Base-by-base conservation (phyloP, 2,797 vertebrate species). In the Cercopithecus neglectus region DNA sequence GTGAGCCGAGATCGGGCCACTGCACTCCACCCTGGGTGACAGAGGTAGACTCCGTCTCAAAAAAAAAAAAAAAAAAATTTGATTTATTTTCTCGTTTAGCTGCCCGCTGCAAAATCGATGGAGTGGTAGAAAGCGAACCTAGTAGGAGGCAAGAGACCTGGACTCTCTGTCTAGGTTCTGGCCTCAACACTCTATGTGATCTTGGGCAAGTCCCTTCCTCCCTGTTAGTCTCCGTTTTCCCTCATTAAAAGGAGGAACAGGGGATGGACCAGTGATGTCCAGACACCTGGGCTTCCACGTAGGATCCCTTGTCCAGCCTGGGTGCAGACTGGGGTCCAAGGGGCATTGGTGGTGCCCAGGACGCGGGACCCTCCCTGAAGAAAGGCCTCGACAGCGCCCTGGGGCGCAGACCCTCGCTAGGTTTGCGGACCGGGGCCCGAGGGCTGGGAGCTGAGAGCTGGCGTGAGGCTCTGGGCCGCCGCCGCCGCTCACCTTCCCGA, bases 401-500 rank as follows among this genome's bases (percentile, higher is more conserved):
- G n/a, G 0, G 70, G 55, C 30, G 5, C 53, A 28, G 24, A 39
- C 19, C 48, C 78, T 55, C 8, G 59, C 46, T 24, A 50, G 50
- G n/a, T 24, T 57, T 5, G 16, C n/a, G n/a, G 22, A 2, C 6
- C 3, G 13, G 7, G 44, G 39, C 1, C 12, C 0, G n/a, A 75
- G 28, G 4, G 4, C 48, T 26, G 41, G 33, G n/a, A 24, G 1
- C 7, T 30, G 33, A 76, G 75, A 55, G 8, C 28, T 10, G 17
- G 83, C 61, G 30, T 26, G 30, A 22, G 14, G 5, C 46, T 59
- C 48, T 12, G 61, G 41, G 21, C 5, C 28, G n/a, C 46, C n/a
- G 5, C 72, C 8, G 2, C 88, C 7, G 48, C 97, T 99, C 98
- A 99, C 99, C 99, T 99, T 98, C 46, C 99, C 99, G 2, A 99